These are phyloP conservation scores for Sesamia nonagrioides DNA, from an alignment of 1,140 invertebrate species.

Conservation along the genomic window DNA sequence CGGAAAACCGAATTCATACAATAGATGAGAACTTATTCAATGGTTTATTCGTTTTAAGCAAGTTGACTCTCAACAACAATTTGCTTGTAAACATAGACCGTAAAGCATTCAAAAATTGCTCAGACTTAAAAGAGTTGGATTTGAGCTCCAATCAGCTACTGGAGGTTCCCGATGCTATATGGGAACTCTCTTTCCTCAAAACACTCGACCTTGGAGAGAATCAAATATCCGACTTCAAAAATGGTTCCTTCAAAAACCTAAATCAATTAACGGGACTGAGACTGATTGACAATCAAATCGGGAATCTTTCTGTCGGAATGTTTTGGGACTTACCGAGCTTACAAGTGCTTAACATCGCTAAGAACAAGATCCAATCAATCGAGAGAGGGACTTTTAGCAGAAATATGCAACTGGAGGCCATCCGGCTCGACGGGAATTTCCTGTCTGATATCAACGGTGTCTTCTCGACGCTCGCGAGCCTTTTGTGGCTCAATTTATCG, in stretches of 20 bases:
- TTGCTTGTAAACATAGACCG: constrained; percentile 93
- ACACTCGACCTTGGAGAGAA: constrained; percentile 96
- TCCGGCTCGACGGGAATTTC: constrained; percentile 95
- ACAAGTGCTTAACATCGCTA: constrained; percentile 95
- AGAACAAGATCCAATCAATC: constrained; percentile 95
- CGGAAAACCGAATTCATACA: constrained; percentile 94
- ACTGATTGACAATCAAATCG: constrained; percentile 95
- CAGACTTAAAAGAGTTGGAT: constrained; percentile 96
- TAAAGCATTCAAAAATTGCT: constrained; percentile 96
- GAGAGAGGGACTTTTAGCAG: constrained; percentile 94
- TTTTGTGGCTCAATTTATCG: constrained; percentile 96
- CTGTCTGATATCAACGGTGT: constrained; percentile 95
- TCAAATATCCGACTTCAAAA: constrained; percentile 93
- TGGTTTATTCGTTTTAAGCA: constrained; percentile 94
- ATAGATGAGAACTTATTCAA: constrained; percentile 94
- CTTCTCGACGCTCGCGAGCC: constrained; percentile 92
- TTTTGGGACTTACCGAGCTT: constrained; percentile 94
- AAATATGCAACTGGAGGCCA: constrained; percentile 93
- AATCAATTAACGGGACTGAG: constrained; percentile 95
- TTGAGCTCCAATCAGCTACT: constrained; percentile 94
- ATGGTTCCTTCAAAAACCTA: constrained; percentile 94
- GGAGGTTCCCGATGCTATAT: constrained; percentile 93
- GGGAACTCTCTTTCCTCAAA: constrained; percentile 94
- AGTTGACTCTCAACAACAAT: constrained; percentile 95
- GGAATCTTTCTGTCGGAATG: constrained; percentile 94